Evolutionary conservation across 2,113 vertebrate genomes (phyloP).

Genomic region (Lepus europaeus): DNA sequence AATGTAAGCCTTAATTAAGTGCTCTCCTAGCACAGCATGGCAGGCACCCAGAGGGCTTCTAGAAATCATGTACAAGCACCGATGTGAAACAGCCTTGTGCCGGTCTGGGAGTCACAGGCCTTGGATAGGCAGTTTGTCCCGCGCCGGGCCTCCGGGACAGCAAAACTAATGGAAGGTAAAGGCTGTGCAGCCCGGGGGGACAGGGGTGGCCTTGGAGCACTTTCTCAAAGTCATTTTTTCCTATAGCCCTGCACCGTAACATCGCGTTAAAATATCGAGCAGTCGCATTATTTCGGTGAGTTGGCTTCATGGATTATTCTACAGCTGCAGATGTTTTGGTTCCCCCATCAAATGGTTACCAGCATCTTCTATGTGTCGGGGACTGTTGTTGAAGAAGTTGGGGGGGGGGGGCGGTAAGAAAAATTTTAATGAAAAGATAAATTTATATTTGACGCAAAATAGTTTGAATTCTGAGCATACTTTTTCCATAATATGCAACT

Average conservation of each 20-base stretch:
- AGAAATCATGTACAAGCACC: neutral
- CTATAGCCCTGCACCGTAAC: neutral
- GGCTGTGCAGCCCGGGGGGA: neutral
- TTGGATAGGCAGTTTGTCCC: neutral
- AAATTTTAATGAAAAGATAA: no score
- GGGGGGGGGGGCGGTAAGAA: no score
- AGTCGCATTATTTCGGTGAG: neutral
- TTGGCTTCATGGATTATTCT: neutral
- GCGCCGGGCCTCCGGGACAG: neutral
- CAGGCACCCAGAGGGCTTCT: neutral
- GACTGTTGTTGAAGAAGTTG: neutral
- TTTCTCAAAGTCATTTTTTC: slow-evolving; percentile 26
- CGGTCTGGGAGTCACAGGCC: neutral
- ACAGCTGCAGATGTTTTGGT: neutral
- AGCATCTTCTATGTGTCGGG: neutral
- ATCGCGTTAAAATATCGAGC: neutral
- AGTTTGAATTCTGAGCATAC: no score
- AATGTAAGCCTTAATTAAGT: slow-evolving; percentile 14
- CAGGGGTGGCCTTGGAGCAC: neutral
- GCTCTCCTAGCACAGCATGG: neutral
- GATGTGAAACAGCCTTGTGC: neutral
- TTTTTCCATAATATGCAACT: no score
- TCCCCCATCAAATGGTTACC: neutral
- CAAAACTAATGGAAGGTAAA: neutral
- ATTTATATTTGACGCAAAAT: no score